phyloP scores from a whole-genome alignment of 2,888 invertebrate species.

The Drosophila stalkeri region DNA sequence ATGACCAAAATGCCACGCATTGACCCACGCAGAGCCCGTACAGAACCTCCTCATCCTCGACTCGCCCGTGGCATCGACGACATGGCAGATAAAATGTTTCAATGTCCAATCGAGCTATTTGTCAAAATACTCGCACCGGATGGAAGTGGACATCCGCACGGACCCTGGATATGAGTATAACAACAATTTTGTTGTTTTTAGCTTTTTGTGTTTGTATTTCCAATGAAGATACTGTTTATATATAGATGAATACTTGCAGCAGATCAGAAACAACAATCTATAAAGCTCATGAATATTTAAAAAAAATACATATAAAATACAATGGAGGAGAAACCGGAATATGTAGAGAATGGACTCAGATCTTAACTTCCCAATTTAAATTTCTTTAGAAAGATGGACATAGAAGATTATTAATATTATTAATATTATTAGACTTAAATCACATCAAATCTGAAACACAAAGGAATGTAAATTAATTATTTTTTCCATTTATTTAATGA shows the following conservation, averaged over 20 bases:
- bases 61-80: constrained; percentile 70
- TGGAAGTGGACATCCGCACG: constrained; percentile 52
- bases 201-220: constrained; percentile 9
- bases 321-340: neutral
- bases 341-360: neutral
- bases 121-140: constrained; percentile 79
- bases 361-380: neutral
- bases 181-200: constrained; percentile 46
- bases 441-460: too few species aligned
- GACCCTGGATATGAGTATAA: constrained; percentile 34
- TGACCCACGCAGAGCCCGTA: constrained; percentile 71
- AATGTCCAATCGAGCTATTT: constrained; percentile 83
- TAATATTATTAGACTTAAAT: too few species aligned
- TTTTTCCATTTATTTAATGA: too few species aligned
- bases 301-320: neutral
- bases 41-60: constrained; percentile 18
- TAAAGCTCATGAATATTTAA: neutral
- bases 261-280: constrained; percentile 11
- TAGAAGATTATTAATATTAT: too few species aligned
- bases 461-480: too few species aligned
- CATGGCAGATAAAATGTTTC: constrained; percentile 83
- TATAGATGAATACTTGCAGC: neutral
- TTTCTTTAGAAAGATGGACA: too few species aligned
- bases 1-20: constrained; percentile 82
- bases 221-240: constrained; percentile 14